Evolutionary conservation across 2,113 vertebrate genomes (phyloP), one percentile per base, ranked within the genome.

Genomic region (Equus quagga): DNA sequence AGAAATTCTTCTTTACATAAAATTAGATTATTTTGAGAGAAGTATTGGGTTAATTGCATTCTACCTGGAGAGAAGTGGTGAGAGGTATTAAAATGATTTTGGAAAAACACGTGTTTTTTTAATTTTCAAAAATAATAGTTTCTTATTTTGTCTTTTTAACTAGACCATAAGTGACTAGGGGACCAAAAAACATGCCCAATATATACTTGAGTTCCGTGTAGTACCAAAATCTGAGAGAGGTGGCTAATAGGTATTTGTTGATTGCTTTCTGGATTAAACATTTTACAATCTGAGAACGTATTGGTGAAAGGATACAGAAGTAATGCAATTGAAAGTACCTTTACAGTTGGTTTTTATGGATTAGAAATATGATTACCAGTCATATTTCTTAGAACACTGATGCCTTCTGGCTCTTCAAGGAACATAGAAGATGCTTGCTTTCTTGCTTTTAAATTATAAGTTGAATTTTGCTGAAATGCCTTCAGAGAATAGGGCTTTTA

Each of bases 381-480:
- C 56, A 41, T 21, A 28, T 85, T 76, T 81, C 69, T 86, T n/a
- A 73, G 56, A 83, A 69, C 13, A 4, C 12, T 7, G 17, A 49
- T 91, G n/a, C 6, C 33, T 80, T 91, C 93, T 89, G 21, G 13
- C 91, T 58, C 89, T 85, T 89, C 6, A 33, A 36, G 67, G 84
- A 85, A 70, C 19, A 15, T 6, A 51, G 46, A 65, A 33, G 41
- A 46, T 73, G 26, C 31, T 67, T 72, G 67, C 41, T 28, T n/a
- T 36, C 4, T n/a, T 41, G 70, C 87, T 69, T 62, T 24, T 10
- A 78, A 91, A 75, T 33, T 76, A 17, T 67, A 75, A 86, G 18
- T 91, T 78, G 60, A 94, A 54, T 94, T 89, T 91, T 82, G 60
- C 60, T 73, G 93, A 95, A 75, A 85, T 62, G 24, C 84, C 70